Base-by-base conservation (phyloP, 2,888 invertebrate genomes). In the Teleogryllus oceanicus region DNA sequence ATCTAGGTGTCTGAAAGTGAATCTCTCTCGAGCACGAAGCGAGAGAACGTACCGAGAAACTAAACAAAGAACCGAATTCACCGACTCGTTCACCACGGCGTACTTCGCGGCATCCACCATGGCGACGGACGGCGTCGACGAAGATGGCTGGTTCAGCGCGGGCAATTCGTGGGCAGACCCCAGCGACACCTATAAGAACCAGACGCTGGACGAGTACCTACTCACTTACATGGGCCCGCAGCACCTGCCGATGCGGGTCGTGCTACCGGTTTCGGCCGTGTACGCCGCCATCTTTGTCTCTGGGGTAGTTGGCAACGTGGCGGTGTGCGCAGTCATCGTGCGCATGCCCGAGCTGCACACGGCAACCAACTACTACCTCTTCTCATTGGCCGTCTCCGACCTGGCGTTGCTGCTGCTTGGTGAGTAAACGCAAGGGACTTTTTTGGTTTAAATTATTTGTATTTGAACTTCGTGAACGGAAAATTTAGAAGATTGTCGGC, bases 331-430 rank as follows among this genome's bases (percentile, higher is more conserved):
- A 75, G 96, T 97, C 18, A 96, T 97, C 79, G 90, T 93, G 12
- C 90, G 91, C 62, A 95, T 96, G 85, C 90, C 92, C 0, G 91
- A 93, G 11, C 93, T 97, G 93, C 96, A 95, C 84, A 95, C 96
- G 0, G 94, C 96, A 0, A 97, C 97, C 0, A 97, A 97, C 86
- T 97, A 95, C 86, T 97, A 97, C 86, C 89, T 97, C 78, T 95
- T 96, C 88, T 96, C 94, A 85, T 88, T 96, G 87, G 95, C 97
- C 20, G 88, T 96, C 20, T 96, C 96, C 24, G 97, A 97, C 87
- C 88, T 97, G 21, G 90, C 93, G 78, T 90, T 96, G 82, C 88
- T 97, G 18, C 85, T 95, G 5, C 91, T 96, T 84, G 97, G 96
- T 94, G 87, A 92, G 93, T 91, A 49, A 20, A 37, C 37, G 37